Percentiles rank a stretch among this genome's conserved stretches.
These are phyloP conservation scores for Ditylenchus dipsaci DNA, from an alignment of 1,140 invertebrate species.

Conservation along the genomic window DNA sequence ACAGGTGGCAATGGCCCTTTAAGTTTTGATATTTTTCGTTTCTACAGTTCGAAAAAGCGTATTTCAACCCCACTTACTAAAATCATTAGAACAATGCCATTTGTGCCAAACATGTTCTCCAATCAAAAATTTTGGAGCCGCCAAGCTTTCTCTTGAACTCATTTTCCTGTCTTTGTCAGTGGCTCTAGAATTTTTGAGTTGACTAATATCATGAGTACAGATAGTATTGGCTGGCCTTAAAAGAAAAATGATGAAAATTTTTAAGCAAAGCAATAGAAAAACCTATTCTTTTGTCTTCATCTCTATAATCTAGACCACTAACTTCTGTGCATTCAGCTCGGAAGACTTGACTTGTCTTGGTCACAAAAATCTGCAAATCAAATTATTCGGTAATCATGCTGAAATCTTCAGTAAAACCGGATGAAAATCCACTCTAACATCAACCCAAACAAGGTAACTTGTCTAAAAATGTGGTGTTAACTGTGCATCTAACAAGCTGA, in stretches of 20 bases:
- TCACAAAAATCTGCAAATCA: constrained; percentile 2
- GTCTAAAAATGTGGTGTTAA: background rate
- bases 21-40: too few species aligned
- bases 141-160: background rate
- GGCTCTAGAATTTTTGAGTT: background rate
- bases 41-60: too few species aligned
- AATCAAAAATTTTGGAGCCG: background rate
- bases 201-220: constrained; percentile 20
- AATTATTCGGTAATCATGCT: background rate
- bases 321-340: constrained; percentile 11
- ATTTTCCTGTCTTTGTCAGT: background rate
- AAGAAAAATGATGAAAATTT: constrained; percentile 1
- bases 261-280: background rate
- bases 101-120: constrained; percentile 5
- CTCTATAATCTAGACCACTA: background rate
- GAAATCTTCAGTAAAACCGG: background rate
- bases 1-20: too few species aligned
- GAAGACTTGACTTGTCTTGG: constrained; percentile 5
- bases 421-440: constrained; percentile 7
- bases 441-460: background rate
- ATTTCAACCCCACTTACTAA: background rate
- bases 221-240: constrained; percentile 10
- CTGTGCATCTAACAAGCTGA: background rate
- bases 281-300: constrained; percentile 1
- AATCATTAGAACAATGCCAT: constrained; percentile 16